Base-by-base conservation (phyloP, 2,888 invertebrate species). In the Gortyna flavago region DNA sequence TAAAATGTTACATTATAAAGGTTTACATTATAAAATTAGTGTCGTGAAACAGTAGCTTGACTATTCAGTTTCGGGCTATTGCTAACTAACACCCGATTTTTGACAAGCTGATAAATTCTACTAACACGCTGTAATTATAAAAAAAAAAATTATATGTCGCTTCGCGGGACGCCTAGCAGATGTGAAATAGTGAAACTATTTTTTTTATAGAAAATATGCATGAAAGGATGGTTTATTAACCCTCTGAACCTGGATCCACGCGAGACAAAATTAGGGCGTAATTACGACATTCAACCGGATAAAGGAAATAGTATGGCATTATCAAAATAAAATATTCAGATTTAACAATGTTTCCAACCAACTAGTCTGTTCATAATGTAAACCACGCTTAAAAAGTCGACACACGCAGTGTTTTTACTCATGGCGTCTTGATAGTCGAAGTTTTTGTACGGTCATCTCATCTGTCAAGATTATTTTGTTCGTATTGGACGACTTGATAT, bases 401-500 rank as follows among this genome's bases (percentile, higher is more conserved):
- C 62, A 32, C 69, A 71, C 72, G 69, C 64, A 54, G 65, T 67
- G 77, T 73, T 85, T 84, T 81, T 82, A 80, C 74, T 75, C 73
- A 51, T 75, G 75, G 79, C 77, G 80, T 86, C 78, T 80, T 74
- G 79, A 80, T 72, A 80, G 61, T 77, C 51, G 7, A 74, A 74
- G 77, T 79, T 87, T 87, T 80, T 79, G 79, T 70, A 32, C 65
- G 68, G 73, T 67, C 85, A 79, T 73, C 59, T 78, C 71, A 81
- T 68, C 64, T 77, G 72, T 77, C 77, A 68, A 77, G 70, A 80
- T 77, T 69, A 67, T 83, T 85, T 80, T 83, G 41, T 69, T 73
- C 57, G 18, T 65, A 77, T 69, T 83, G 54, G 54, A 85, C 65
- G 82, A 82, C 59, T 78, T 70, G 72, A 57, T 85, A 62, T 59